Percentiles rank a stretch among this genome's conserved stretches.
Evolutionary conservation across 1,140 invertebrate species (phyloP).

Genomic region (Bilobella aurantiaca): DNA sequence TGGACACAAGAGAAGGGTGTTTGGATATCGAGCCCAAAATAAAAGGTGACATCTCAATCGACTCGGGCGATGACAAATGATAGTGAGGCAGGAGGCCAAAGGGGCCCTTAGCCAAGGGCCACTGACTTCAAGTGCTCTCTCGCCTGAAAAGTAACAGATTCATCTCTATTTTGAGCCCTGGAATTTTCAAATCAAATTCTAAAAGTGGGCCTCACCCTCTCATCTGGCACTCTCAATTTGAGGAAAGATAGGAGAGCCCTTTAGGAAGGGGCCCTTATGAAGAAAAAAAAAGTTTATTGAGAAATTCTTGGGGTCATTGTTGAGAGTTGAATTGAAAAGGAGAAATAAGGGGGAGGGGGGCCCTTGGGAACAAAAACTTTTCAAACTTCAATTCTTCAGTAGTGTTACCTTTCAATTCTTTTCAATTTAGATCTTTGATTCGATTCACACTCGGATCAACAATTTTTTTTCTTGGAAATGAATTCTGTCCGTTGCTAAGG

Average conservation of each 20-base stretch:
- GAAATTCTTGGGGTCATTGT: neutral
- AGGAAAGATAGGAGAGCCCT: neutral
- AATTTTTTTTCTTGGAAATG: neutral
- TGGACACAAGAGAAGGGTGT: neutral
- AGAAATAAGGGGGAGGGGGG: neutral
- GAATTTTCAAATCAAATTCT: no score
- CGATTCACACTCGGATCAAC: slow-evolving; percentile 7
- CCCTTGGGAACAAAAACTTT: neutral
- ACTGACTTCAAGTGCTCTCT: neutral
- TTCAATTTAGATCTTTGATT: neutral
- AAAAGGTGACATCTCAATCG: slow-evolving; percentile 19
- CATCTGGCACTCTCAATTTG: no score
- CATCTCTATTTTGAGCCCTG: slow-evolving; percentile 9
- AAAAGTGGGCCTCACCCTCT: no score
- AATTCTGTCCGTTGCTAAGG: no score
- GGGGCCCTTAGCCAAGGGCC: no score
- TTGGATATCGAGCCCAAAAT: slow-evolving; percentile 11
- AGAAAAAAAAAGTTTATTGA: no score
- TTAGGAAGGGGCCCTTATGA: slow-evolving; percentile 11
- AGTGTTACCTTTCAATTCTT: neutral
- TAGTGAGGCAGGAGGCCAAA: no score
- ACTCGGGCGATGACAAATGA: slow-evolving; percentile 23
- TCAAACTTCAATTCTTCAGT: neutral
- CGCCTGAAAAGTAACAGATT: neutral
- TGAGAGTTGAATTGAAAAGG: neutral